Evolutionary conservation across 2,888 invertebrate species (phyloP), one percentile per base, ranked within the genome.

Genomic region (Drosophila vallismaia): DNA sequence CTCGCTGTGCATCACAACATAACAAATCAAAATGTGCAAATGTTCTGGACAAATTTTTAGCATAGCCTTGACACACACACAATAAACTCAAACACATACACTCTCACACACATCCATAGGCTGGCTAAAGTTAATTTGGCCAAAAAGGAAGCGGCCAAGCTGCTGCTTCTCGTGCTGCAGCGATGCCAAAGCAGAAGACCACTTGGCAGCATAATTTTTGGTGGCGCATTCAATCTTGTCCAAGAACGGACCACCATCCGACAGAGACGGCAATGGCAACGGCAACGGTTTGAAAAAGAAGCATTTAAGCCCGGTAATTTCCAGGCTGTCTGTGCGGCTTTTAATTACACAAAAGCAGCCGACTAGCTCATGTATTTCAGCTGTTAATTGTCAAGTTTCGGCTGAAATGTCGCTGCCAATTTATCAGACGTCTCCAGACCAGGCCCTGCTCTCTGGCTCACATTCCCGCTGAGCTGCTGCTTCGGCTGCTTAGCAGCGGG

Each of bases 351-450:
- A 71, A 62, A 42, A 68, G 38, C 74, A 45, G 55, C 44, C 31
- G 52, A 55, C 4, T 10, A 38, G 66, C 74, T 52, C 58, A 59
- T 82, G 59, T 77, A 63, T 73, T 70, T 71, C 80, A 58, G 60
- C 75, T 80, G 78, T 75, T 85, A 79, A 87, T 83, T 85, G 88
- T 83, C 79, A 87, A 83, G 76, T 82, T 77, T 79, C 57, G 86
- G 88, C 71, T 85, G 79, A 87, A 83, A 82, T 85, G 84, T 85
- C 88, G 75, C 76, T 84, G 78, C 77, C 84, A 88, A 85, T 85
- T 85, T 88, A 86, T 88, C 88, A 81, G 67, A 63, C 59, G 76
- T 74, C 85, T 75, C 75, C 73, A 73, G 67, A 64, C 67, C 64
- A 67, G 52, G 24, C 10, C 10, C 48, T 4, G 40, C 45, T 48